phyloP scores from a whole-genome alignment of 2,888 invertebrate species.

The Dichetophora obliterata region DNA sequence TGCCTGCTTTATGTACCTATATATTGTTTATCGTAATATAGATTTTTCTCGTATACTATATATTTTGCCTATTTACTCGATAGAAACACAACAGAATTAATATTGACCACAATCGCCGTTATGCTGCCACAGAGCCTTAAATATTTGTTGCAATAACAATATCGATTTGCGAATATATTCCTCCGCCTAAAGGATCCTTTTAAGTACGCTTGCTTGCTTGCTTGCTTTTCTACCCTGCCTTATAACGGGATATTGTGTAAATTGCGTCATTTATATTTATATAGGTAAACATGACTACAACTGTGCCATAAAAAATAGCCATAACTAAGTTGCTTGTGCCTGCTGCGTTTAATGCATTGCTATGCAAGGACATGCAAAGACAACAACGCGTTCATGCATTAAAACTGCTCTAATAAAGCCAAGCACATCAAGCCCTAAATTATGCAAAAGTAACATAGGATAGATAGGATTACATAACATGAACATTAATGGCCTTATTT shows the following conservation, averaged over 20 bases:
- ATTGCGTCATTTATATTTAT: conserved; percentile 12
- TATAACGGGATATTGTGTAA: not conserved
- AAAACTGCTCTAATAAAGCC: not conserved
- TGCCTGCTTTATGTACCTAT: too few species aligned
- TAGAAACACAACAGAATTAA: conserved; percentile 21
- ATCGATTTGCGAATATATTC: conserved; percentile 1
- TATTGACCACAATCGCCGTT: conserved; percentile 18
- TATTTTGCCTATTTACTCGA: not conserved
- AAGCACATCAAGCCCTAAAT: too few species aligned
- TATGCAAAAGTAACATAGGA: too few species aligned
- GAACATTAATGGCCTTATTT: too few species aligned
- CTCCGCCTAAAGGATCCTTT: not conserved
- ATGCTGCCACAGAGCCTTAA: not conserved
- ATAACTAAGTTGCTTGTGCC: not conserved
- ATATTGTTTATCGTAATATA: not conserved
- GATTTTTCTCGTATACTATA: not conserved
- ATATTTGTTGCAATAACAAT: conserved; percentile 28
- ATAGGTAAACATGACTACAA: not conserved
- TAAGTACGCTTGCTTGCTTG: not conserved
- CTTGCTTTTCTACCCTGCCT: not conserved
- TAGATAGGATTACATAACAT: too few species aligned
- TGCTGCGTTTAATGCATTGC: not conserved
- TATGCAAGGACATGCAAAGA: conserved; percentile 5
- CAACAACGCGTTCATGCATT: not conserved
- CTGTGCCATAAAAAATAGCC: not conserved